These are phyloP conservation scores for crab-eating macaque (Macaca fascicularis) DNA, from an alignment of 2,113 vertebrate species.

Conservation along the genomic window DNA sequence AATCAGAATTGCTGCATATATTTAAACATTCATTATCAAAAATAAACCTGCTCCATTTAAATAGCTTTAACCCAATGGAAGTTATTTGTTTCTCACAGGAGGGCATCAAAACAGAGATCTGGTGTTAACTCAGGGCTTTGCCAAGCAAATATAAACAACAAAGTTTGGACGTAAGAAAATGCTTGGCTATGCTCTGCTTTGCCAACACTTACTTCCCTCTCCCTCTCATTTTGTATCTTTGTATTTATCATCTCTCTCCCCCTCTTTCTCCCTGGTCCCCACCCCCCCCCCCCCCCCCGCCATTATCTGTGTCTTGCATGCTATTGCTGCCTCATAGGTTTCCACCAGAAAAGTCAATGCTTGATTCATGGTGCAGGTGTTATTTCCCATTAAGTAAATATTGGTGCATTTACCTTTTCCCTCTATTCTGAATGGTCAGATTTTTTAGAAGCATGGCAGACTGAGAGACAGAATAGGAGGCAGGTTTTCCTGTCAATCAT, in stretches of 20 bases:
- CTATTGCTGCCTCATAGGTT: background rate
- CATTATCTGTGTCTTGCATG: background rate
- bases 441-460: background rate
- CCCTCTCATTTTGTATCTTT: background rate
- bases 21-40: background rate
- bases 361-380: background rate
- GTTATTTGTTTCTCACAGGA: background rate
- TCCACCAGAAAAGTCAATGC: background rate
- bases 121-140: background rate
- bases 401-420: background rate
- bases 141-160: background rate
- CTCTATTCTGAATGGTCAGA: background rate
- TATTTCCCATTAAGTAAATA: background rate
- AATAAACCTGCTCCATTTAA: background rate
- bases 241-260: background rate
- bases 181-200: background rate
- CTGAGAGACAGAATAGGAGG: background rate
- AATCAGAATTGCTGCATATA: background rate
- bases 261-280: background rate
- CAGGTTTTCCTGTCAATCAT: background rate
- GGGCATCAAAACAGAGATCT: background rate
- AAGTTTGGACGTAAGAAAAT: background rate
- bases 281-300: fast-evolving
- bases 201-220: too few species aligned
- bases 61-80: background rate